Evolutionary conservation across 2,113 vertebrate species (phyloP).

Genomic region (Ranitomeya variabilis): DNA sequence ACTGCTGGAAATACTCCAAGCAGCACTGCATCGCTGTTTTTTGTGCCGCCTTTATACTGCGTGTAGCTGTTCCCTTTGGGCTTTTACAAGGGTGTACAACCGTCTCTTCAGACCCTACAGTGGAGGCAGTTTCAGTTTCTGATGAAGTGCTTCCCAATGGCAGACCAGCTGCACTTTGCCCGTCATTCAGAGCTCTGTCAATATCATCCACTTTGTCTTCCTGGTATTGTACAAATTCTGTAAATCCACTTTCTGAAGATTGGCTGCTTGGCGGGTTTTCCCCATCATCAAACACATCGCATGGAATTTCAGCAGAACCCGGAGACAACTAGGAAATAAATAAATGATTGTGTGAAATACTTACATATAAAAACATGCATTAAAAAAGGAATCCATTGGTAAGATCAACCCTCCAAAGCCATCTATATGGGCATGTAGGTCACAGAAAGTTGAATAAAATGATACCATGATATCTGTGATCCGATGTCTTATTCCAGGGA

Average conservation of each 20-base stretch:
- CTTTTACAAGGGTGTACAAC: constrained; percentile 65
- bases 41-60: constrained; percentile 77
- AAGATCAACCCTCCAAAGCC: too few species aligned
- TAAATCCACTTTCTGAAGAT: constrained; percentile 91
- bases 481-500: too few species aligned
- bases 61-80: constrained; percentile 66
- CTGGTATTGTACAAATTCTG: constrained; percentile 94
- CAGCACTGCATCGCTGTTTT: constrained; percentile 98
- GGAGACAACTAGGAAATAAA: constrained; percentile 68
- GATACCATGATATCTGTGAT: too few species aligned
- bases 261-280: constrained; percentile 79
- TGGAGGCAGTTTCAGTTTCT: constrained; percentile 79
- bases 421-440: too few species aligned
- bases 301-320: constrained; percentile 73
- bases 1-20: constrained; percentile 92
- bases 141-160: constrained; percentile 75
- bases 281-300: constrained; percentile 84
- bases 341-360: not conserved
- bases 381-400: too few species aligned
- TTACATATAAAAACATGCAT: not conserved
- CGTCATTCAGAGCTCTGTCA: constrained; percentile 70
- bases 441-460: too few species aligned
- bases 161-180: constrained; percentile 60
- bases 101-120: constrained; percentile 76
- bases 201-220: constrained; percentile 78